Base-by-base conservation (phyloP, 92 coral and sea anemone species). In the Phenganax subtilis region DNA sequence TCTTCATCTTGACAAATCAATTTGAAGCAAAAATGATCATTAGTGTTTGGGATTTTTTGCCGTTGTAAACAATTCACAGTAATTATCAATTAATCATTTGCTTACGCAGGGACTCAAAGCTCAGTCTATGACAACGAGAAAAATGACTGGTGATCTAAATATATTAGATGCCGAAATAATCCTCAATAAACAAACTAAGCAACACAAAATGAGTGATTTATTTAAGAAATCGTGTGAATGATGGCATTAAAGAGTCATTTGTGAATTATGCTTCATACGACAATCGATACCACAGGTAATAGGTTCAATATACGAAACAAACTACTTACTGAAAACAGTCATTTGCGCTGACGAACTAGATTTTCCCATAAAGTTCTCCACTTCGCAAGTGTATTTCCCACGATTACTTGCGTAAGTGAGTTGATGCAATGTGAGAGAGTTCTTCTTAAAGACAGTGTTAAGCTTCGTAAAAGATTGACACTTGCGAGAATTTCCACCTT, bases 401-500 rank as follows among this genome's bases (percentile, higher is more conserved):
- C 55, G 63, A 57, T 79, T 63, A 62, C 61, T 79, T 29, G 25
- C 63, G 59, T 65, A 31, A 1, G 83, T 62, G 10, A 79, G 55
- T 20, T 64, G 67, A 69, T 79, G 62, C 55, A 79, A 55, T 51
- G 83, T 79, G 25, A 79, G 51, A 1, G 83, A 79, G 58, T 79
- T 79, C 69, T 79, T 79, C 60, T 56, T 67, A 63, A 79, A 79
- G 16, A 63, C 83, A 56, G 20, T 47, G 12, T 55, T 28, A 2
- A 29, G 53, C 51, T 65, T 54, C 1, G 83, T 79, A 53, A 79
- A 79, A 9, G 74, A 44, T 63, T 52, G 30, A 51, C 83, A 79
- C 69, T 79, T 79, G n/a, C 83, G 83, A 27, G 83, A 79, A n/a
- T 27, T 47, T 52, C 83, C 83, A 25, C 83, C 83, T 17, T 79